phyloP scores from a whole-genome alignment of 2,888 invertebrate species.

The Tipula confusa region DNA sequence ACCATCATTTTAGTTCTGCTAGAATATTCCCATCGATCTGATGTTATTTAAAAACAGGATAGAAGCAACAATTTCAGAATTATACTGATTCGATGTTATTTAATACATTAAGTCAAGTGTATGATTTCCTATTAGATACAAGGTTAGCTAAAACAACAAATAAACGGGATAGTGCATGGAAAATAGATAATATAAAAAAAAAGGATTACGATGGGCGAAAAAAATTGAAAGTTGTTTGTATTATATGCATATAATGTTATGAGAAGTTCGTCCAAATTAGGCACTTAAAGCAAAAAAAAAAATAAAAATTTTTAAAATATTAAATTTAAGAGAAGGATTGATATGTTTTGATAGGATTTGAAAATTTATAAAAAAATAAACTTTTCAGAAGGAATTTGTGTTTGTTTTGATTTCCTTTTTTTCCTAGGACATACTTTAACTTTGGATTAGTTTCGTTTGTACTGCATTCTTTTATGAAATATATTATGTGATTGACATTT shows the following conservation, averaged over 20 bases:
- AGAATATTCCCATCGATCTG: not conserved
- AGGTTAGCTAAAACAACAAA: not conserved
- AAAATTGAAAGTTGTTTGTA: not conserved
- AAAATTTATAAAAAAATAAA: constrained; percentile 16
- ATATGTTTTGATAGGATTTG: constrained; percentile 20
- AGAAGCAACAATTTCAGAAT: not conserved
- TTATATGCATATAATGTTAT: not conserved
- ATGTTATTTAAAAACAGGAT: not conserved
- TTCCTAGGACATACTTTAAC: not conserved
- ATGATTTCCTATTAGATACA: not conserved
- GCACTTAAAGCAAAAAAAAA: not conserved
- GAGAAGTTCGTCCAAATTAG: not conserved
- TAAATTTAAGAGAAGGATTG: not conserved
- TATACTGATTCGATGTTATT: constrained; percentile 12
- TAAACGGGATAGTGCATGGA: not conserved
- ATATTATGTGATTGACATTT: not conserved
- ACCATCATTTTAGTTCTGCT: not conserved
- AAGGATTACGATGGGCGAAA: not conserved
- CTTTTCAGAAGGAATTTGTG: not conserved
- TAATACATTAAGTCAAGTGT: not conserved
- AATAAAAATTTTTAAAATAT: not conserved
- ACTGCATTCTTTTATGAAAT: not conserved
- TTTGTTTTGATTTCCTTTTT: not conserved
- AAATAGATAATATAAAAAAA: not conserved
- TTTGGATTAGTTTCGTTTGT: not conserved